Evolutionary conservation across 2,113 vertebrate genomes (phyloP).

Genomic region (human (Homo sapiens)): DNA sequence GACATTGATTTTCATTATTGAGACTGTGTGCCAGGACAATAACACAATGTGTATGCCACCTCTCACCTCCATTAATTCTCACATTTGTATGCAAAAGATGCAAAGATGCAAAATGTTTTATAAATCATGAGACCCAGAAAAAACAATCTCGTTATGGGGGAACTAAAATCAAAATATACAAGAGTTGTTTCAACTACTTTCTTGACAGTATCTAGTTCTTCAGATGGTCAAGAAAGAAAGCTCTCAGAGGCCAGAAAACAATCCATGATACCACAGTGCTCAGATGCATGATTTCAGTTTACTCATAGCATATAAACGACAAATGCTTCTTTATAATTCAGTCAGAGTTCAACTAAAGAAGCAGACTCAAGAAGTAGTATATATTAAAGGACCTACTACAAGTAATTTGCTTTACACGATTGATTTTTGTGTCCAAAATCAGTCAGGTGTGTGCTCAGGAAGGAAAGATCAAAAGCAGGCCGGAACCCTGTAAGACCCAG

Average conservation of each 20-base stretch:
- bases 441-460: neutral
- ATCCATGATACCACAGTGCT: too few species aligned
- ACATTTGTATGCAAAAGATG: neutral
- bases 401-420: neutral
- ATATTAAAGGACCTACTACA: neutral
- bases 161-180: neutral
- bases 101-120: neutral
- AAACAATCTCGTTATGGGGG: neutral
- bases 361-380: neutral
- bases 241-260: neutral
- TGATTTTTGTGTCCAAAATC: neutral
- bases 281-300: neutral
- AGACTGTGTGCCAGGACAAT: neutral
- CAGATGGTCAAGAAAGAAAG: neutral
- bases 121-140: neutral
- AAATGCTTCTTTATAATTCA: neutral
- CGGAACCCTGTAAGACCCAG: neutral
- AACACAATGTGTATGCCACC: neutral
- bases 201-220: neutral
- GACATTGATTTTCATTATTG: neutral
- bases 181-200: neutral
- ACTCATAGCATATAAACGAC: neutral
- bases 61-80: neutral
- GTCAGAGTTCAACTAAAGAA: neutral
- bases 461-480: neutral